Evolutionary conservation across 2,113 vertebrate species (phyloP), one percentile per base, ranked within the genome.

Genomic region (Alectura lathami): DNA sequence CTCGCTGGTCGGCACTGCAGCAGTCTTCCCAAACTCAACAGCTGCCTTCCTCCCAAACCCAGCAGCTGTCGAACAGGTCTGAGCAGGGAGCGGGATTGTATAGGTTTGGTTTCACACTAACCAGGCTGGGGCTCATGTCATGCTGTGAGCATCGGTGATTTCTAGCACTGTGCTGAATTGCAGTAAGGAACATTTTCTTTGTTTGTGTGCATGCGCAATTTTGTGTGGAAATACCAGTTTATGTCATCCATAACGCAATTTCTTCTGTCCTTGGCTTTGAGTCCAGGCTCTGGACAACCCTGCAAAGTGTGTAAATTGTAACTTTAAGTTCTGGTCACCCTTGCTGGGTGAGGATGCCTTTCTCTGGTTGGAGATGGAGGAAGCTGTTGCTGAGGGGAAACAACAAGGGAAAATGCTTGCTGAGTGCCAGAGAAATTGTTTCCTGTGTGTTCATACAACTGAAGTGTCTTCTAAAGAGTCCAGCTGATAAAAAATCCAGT

Each of bases 41-140:
- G 75, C 89, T 93, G 85, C 85, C 88, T 92, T 57, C 42, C 82
- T 95, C 67, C 12, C 24, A 93, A 81, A 72, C 67, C 53, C n/a
- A 68, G 56, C 36, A n/a, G 47, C 53, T 79, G 43, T 62, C 67
- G 18, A 75, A 13, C 20, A 1, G 17, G 72, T 42, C 16, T 47
- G 9, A 42, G 48, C 76, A 50, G 67, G 57, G 30, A 83, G 20
- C 24, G 32, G 17, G 8, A 4, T 7, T 86, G 78, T 64, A 7
- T 6, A 56, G 53, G 1, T 1, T 21, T 76, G 64, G 17, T 76
- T 70, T 5, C 34, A 34, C 17, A 6, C 10, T 66, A 18, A n/a
- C 0, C 4, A 73, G 62, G 40, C 66, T 2, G 2, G 24, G 57
- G 50, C 73, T 89, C 13, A 0, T 73, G 12, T 32, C 7, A 1